These are phyloP conservation scores for Quadroppia sp. DNA, from an alignment of 2,888 invertebrate species.

Conservation along the genomic window DNA sequence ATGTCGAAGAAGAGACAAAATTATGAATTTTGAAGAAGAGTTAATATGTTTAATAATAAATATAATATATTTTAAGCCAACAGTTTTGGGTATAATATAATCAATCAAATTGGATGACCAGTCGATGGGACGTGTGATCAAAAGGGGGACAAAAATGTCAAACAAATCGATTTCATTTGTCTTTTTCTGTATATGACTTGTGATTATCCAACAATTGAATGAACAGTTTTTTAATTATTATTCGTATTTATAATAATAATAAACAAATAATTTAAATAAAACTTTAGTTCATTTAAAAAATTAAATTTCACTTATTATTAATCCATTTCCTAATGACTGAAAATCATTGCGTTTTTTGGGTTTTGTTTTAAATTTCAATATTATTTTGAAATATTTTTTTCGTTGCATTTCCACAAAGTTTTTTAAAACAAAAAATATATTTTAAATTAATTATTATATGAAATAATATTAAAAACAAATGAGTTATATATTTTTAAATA, in stretches of 20 bases:
- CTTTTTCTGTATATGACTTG: background rate
- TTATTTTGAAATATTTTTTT: background rate
- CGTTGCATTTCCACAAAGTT: constrained; percentile 10
- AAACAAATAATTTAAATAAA: background rate
- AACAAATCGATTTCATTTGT: background rate
- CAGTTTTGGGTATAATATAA: background rate
- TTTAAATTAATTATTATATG: background rate
- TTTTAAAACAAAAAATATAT: background rate
- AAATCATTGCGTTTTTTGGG: background rate
- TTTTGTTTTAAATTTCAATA: background rate
- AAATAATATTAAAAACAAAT: background rate
- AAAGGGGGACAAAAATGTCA: background rate
- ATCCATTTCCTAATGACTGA: background rate
- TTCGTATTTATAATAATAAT: background rate
- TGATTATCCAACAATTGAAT: constrained; percentile 22
- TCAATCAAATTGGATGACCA: background rate
- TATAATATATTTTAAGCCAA: background rate
- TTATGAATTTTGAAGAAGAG: background rate
- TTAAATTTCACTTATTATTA: background rate
- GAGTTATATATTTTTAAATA: background rate
- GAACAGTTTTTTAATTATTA: background rate
- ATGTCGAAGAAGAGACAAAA: background rate
- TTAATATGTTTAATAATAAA: background rate
- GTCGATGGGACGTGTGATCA: background rate
- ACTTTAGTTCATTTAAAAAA: background rate